Conservation (phyloP, 2,888 invertebrate genomes). For the Stenodera caucasica region DNA sequence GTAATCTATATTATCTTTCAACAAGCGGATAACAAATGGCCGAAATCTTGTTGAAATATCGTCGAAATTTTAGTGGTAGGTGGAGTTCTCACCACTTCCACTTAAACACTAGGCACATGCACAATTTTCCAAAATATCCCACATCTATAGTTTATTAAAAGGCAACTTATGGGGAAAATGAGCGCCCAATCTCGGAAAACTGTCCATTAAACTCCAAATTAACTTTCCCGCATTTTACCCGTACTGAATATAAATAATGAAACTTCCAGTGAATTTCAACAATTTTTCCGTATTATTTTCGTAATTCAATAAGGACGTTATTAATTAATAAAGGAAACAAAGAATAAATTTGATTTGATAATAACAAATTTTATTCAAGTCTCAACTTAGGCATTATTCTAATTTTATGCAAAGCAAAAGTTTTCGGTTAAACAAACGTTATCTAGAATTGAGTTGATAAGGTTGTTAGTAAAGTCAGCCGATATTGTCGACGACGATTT, state of each 20-base stretch:
- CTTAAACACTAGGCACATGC: neutral
- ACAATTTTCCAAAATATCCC: neutral
- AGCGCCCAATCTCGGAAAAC: neutral
- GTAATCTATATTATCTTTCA: slow-evolving; percentile 47
- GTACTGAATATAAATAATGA: neutral
- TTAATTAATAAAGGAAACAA: no score
- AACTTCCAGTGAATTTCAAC: neutral
- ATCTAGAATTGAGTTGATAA: slow-evolving; percentile 11
- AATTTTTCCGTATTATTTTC: no score
- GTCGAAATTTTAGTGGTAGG: neutral
- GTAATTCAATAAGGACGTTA: no score
- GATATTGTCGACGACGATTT: neutral
- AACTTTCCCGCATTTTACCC: neutral
- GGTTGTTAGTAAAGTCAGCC: slow-evolving; percentile 1
- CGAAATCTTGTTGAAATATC: slow-evolving; percentile 40
- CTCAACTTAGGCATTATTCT: slow-evolving; percentile 16
- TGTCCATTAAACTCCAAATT: slow-evolving; percentile 6
- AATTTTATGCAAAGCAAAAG: slow-evolving; percentile 20
- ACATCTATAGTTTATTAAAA: neutral
- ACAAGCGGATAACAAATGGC: slow-evolving; percentile 42
- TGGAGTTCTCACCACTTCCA: neutral
- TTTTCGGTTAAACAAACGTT: slow-evolving; percentile 21
- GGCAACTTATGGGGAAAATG: neutral
- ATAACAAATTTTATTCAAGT: no score
- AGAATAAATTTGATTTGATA: no score